Conservation (phyloP, 2,113 vertebrate species). For the Cyprinodon tularosa region DNA sequence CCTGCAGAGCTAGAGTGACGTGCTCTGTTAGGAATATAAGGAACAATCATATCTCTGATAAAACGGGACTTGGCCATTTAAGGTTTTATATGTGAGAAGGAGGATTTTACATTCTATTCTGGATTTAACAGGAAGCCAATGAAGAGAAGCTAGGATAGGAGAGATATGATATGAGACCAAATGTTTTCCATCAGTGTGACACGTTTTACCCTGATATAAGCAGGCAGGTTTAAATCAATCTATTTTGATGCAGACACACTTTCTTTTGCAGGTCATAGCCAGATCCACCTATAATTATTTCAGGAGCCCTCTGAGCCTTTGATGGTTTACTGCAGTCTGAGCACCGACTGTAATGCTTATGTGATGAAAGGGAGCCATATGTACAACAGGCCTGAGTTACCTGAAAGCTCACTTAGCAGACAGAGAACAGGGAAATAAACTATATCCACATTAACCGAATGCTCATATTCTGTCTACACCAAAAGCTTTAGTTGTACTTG, state of each 20-base stretch:
- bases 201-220: slow-evolving; percentile 4
- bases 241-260: neutral
- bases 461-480: slow-evolving; percentile 36
- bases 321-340: slow-evolving; percentile 39
- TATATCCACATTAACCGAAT: slow-evolving; percentile 2
- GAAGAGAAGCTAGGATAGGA: too few relatives aligned
- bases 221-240: slow-evolving; percentile 4
- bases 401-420: slow-evolving; percentile 26
- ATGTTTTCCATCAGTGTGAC: neutral
- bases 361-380: slow-evolving; percentile 44
- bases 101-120: too few relatives aligned
- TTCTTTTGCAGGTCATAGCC: slow-evolving; percentile 19
- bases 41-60: too few relatives aligned
- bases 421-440: neutral
- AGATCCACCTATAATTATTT: slow-evolving; percentile 47
- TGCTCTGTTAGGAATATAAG: too few relatives aligned
- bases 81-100: too few relatives aligned
- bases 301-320: slow-evolving; percentile 29
- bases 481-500: slow-evolving; percentile 54
- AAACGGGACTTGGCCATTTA: too few relatives aligned
- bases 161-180: too few relatives aligned
- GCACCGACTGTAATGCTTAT: slow-evolving; percentile 33
- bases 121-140: too few relatives aligned
- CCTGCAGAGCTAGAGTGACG: too few relatives aligned
- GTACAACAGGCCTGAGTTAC: slow-evolving; percentile 27